phyloP scores from a whole-genome alignment of 2,797 vertebrate genomes.

The Bradypus variegatus region DNA sequence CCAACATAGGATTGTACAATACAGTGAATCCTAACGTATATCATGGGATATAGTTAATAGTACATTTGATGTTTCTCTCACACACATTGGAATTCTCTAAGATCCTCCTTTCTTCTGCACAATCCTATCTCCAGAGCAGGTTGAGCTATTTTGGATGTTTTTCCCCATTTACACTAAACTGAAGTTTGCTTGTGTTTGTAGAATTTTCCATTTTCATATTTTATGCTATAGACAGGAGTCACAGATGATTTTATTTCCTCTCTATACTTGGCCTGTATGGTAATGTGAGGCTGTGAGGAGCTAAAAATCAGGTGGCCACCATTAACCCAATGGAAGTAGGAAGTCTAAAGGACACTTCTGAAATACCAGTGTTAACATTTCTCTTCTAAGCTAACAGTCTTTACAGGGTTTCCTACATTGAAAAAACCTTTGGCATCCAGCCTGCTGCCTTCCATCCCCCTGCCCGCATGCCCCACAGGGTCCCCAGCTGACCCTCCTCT shows the following conservation, averaged over 20 bases:
- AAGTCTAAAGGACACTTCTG: neutral
- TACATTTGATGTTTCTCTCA: neutral
- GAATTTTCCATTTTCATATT: neutral
- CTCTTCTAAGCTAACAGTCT: neutral
- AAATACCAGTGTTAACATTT: no score
- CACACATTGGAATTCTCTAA: neutral
- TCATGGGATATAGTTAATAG: no score
- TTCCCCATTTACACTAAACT: neutral
- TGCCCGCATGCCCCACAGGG: neutral
- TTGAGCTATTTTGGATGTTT: neutral
- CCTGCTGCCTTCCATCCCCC: neutral
- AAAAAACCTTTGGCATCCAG: neutral
- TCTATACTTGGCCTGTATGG: neutral
- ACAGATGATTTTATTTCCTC: neutral
- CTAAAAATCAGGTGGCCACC: no score
- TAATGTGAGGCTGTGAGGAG: neutral
- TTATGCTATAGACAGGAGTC: accelerated
- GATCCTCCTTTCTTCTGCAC: neutral
- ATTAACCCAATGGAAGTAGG: neutral
- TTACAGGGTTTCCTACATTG: neutral
- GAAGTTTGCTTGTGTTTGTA: no score
- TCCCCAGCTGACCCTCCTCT: neutral
- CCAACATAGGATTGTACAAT: no score
- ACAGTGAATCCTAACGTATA: no score
- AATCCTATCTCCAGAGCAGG: neutral